Percentiles rank a stretch among this genome's conserved stretches.
Conservation (phyloP, 2,797 vertebrate genomes). For the Pagetopsis macropterus region DNA sequence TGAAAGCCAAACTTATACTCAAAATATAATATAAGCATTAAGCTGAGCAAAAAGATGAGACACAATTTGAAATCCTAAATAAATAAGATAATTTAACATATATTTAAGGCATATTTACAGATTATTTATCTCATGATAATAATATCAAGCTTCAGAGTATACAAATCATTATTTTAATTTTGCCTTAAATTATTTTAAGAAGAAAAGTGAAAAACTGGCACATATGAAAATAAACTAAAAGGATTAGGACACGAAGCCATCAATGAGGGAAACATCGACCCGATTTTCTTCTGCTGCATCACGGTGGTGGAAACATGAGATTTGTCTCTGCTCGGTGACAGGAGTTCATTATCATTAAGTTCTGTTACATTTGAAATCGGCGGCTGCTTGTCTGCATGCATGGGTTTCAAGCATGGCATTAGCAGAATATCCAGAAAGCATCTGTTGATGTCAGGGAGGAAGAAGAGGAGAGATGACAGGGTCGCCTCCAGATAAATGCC, state of each 20-base stretch:
- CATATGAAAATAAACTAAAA: conserved; percentile 9
- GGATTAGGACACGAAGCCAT: conserved; percentile 21
- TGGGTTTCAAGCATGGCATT: conserved; percentile 15
- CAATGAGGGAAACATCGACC: conserved; percentile 1
- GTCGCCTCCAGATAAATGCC: conserved; percentile 79
- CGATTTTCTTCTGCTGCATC: not conserved
- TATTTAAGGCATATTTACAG: not conserved
- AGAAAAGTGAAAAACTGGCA: not conserved
- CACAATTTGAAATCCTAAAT: not conserved
- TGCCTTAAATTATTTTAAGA: not conserved
- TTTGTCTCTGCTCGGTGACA: not conserved
- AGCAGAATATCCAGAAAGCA: conserved; percentile 49
- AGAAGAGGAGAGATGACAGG: conserved; percentile 67
- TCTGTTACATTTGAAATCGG: conserved; percentile 10
- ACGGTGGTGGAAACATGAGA: not conserved
- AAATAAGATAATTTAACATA: not conserved
- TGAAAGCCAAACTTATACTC: not conserved
- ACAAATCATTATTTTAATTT: too few species aligned
- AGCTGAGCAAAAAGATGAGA: not conserved
- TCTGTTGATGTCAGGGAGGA: conserved; percentile 66
- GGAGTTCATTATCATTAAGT: conserved; percentile 8
- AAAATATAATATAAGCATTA: not conserved
- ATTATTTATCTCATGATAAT: not conserved
- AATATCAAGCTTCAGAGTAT: too few species aligned
- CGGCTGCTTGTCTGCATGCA: not conserved